Conservation (phyloP, 37 sponge, comb jelly and placozoan species). For the Beroe forskalii region DNA sequence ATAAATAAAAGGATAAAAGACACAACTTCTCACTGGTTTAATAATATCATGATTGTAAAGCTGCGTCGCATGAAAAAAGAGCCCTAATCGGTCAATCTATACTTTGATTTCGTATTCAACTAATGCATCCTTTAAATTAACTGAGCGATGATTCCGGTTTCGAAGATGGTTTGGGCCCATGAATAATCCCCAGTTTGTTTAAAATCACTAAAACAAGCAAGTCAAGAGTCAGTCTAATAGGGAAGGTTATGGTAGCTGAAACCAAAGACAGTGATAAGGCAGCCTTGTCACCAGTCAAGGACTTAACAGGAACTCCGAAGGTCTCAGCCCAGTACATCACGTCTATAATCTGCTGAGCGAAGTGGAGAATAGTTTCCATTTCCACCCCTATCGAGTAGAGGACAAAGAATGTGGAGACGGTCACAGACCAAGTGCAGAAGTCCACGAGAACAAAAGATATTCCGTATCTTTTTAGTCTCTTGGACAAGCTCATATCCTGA, state of each 20-base stretch:
- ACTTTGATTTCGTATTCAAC: no score
- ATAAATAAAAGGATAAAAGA: no score
- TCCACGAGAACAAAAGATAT: background rate
- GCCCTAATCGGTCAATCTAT: no score
- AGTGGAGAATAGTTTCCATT: conserved; percentile 16
- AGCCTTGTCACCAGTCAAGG: conserved; percentile 20
- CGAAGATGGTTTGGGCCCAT: background rate
- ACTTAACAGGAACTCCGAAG: background rate
- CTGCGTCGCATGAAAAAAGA: no score
- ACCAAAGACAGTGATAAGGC: conserved; percentile 1
- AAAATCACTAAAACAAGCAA: background rate
- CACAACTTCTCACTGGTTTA: no score
- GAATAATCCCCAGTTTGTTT: background rate
- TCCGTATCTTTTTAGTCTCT: conserved; percentile 33
- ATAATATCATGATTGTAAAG: no score
- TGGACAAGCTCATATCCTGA: background rate
- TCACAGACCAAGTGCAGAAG: conserved; percentile 21
- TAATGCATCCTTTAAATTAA: no score
- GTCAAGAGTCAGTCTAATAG: background rate
- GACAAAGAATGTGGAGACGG: background rate
- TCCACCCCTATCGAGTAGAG: conserved; percentile 20
- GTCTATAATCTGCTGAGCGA: background rate
- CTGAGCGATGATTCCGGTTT: no score
- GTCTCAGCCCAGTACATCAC: background rate
- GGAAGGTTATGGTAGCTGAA: background rate